Conservation (phyloP, 2,797 vertebrate genomes). For the Danio choprae region DNA sequence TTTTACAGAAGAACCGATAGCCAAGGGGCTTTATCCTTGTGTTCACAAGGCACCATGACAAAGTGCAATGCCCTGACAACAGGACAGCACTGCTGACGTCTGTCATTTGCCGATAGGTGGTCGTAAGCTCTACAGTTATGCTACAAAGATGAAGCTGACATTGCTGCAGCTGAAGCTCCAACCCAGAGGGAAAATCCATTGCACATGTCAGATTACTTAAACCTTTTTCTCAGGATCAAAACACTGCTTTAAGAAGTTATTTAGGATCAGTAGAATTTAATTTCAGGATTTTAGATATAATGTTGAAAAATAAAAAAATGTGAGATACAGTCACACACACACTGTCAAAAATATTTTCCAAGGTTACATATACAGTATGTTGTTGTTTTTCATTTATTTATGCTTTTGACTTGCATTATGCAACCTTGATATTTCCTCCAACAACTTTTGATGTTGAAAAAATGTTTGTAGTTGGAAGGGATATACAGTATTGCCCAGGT, state of each 20-base stretch:
- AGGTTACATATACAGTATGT: too few relatives aligned
- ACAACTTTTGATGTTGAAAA: too few relatives aligned
- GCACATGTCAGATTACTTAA: not conserved
- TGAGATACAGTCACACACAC: not conserved
- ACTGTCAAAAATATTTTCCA: too few relatives aligned
- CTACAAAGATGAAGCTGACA: constrained; percentile 35
- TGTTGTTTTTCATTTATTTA: too few relatives aligned
- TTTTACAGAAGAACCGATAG: constrained; percentile 61
- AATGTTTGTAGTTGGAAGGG: too few relatives aligned
- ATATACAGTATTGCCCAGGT: too few relatives aligned
- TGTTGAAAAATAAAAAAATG: not conserved
- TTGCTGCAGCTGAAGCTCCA: not conserved
- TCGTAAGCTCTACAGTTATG: constrained; percentile 35
- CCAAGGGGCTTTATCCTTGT: constrained; percentile 53
- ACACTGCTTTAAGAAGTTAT: not conserved
- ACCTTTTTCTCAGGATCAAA: constrained; percentile 13
- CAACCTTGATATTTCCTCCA: too few relatives aligned
- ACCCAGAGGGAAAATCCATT: not conserved
- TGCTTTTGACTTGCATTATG: too few relatives aligned
- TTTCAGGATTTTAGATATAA: not conserved
- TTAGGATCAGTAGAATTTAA: not conserved
- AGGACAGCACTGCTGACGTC: constrained; percentile 50
- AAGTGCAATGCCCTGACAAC: constrained; percentile 50
- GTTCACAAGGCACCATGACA: constrained; percentile 46
- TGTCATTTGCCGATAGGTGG: constrained; percentile 41